A percentile compares a stretch with the other conserved stretches of the same genome.
Evolutionary conservation across 2,888 invertebrate species (phyloP).

Genomic region (Keiferia lycopersicella): DNA sequence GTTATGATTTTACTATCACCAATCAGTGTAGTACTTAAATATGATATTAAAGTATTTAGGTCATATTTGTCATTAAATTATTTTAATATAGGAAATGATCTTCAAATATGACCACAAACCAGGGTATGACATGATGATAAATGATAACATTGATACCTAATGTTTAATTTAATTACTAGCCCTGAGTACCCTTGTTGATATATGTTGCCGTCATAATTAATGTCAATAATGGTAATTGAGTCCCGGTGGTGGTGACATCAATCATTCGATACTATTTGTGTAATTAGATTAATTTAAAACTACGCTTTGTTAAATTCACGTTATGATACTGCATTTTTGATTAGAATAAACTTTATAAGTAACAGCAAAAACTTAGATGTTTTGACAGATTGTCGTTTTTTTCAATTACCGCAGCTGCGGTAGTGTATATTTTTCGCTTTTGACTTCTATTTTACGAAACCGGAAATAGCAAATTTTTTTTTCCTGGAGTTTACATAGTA

Average conservation of each 20-base stretch:
- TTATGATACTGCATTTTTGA: too few species aligned
- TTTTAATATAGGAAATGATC: neutral
- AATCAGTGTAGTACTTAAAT: neutral
- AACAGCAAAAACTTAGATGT: too few species aligned
- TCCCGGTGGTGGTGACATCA: neutral
- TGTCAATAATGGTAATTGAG: conserved; percentile 8
- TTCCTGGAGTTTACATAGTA: too few species aligned
- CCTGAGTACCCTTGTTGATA: neutral
- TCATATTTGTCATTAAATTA: neutral
- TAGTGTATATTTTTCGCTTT: too few species aligned
- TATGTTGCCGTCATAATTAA: conserved; percentile 1
- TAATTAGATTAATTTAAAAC: neutral
- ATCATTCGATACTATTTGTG: neutral
- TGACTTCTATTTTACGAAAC: too few species aligned
- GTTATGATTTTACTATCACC: neutral
- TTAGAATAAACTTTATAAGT: too few species aligned
- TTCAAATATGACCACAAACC: too few species aligned
- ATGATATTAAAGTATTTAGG: neutral
- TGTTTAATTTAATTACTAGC: neutral
- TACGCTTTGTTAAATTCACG: neutral
- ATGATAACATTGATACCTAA: neutral
- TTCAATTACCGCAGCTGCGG: too few species aligned
- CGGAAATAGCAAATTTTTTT: too few species aligned
- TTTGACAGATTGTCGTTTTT: too few species aligned
- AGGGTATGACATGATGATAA: too few species aligned